Percentiles rank a stretch among this genome's conserved stretches.
phyloP scores from a whole-genome alignment of 1,140 invertebrate species.

The Scaptomyza graminum region DNA sequence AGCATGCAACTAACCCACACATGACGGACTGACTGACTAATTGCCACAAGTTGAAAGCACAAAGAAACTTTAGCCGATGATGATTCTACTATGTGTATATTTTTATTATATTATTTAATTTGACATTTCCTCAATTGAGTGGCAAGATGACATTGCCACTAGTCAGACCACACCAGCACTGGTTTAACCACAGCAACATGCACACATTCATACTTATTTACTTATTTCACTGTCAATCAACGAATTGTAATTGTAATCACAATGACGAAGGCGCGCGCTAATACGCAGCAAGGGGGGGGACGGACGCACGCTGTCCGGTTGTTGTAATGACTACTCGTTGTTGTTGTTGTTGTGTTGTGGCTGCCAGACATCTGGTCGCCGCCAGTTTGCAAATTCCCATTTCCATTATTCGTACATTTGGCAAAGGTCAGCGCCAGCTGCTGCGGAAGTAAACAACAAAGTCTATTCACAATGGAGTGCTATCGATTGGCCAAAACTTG shows the following conservation, averaged over 20 bases:
- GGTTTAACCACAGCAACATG: slow-evolving; percentile 15
- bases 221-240: slow-evolving; percentile 45
- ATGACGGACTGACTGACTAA: slow-evolving; percentile 49
- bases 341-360: slow-evolving; percentile 24
- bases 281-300: background rate
- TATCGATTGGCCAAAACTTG: slow-evolving; percentile 59
- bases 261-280: slow-evolving; percentile 28
- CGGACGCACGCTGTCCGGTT: slow-evolving; percentile 19
- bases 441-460: slow-evolving; percentile 46
- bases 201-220: slow-evolving; percentile 5
- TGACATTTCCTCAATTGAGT: slow-evolving; percentile 79
- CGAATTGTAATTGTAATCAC: slow-evolving; percentile 37
- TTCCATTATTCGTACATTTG: slow-evolving; percentile 42
- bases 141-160: slow-evolving; percentile 46
- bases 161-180: slow-evolving; percentile 21
- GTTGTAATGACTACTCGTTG: slow-evolving; percentile 1
- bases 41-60: slow-evolving; percentile 46
- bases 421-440: slow-evolving; percentile 46
- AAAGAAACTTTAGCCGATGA: slow-evolving; percentile 37
- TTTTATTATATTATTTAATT: slow-evolving; percentile 56
- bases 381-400: slow-evolving; percentile 28
- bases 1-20: background rate
- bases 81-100: slow-evolving; percentile 44
- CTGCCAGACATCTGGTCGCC: slow-evolving; percentile 67
- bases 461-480: slow-evolving; percentile 33